These are phyloP conservation scores for Papilio elwesi DNA, from an alignment of 2,888 invertebrate genomes.

Conservation along the genomic window DNA sequence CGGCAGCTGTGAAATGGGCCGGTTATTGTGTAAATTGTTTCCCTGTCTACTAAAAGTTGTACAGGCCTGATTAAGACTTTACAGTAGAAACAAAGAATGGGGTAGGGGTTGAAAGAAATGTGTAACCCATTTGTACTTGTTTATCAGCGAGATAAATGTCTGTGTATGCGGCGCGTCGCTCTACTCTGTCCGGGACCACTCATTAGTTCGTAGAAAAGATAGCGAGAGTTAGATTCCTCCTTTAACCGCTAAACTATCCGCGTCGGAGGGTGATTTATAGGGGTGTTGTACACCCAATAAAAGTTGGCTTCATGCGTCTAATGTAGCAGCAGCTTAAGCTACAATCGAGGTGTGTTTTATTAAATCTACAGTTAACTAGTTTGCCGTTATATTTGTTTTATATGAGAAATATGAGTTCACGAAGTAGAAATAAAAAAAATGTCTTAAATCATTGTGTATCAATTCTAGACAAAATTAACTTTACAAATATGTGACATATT, in stretches of 20 bases:
- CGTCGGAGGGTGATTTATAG: slow-evolving; percentile 62
- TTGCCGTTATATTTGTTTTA: not conserved
- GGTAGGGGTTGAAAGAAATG: slow-evolving; percentile 69
- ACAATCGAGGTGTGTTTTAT: not conserved
- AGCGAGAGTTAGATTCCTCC: slow-evolving; percentile 66
- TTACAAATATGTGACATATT: too few species aligned
- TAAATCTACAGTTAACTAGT: not conserved
- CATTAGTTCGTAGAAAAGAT: slow-evolving; percentile 74
- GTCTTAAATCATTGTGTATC: too few species aligned
- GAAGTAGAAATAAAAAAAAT: too few species aligned
- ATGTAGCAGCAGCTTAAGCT: slow-evolving; percentile 13
- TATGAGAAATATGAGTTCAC: not conserved
- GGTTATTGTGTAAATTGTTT: slow-evolving; percentile 44
- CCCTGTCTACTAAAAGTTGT: slow-evolving; percentile 70
- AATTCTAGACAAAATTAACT: too few species aligned
- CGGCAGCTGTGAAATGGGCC: too few species aligned
- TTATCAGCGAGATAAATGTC: slow-evolving; percentile 78
- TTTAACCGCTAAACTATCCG: slow-evolving; percentile 76
- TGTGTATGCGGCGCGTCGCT: slow-evolving; percentile 62
- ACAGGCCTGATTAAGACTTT: slow-evolving; percentile 71
- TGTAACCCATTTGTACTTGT: slow-evolving; percentile 80
- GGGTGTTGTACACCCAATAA: slow-evolving; percentile 53
- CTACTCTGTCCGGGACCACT: slow-evolving; percentile 64
- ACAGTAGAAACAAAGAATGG: slow-evolving; percentile 69
- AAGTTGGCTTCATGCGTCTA: slow-evolving; percentile 44